Evolutionary conservation across 2,113 vertebrate species (phyloP).

Genomic region (Gadus macrocephalus): DNA sequence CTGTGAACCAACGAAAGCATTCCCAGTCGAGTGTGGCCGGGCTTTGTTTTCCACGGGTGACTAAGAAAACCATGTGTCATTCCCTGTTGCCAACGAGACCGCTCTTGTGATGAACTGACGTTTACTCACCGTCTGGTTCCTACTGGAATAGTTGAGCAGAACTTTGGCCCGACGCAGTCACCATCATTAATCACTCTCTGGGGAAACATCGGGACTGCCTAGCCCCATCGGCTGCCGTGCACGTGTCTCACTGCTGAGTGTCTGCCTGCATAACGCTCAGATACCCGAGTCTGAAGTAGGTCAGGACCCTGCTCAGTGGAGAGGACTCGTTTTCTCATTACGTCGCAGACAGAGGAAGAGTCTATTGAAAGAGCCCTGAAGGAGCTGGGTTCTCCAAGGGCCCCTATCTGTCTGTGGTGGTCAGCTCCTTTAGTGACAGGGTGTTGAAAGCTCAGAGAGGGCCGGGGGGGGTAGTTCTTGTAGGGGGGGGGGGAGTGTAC

Average conservation of each 20-base stretch:
- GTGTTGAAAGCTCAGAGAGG: background rate
- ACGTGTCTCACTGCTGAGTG: background rate
- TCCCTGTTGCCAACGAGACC: conserved; percentile 18
- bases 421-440: conserved; percentile 23
- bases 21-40: conserved; percentile 19
- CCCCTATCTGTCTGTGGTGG: conserved; percentile 2
- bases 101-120: conserved; percentile 4
- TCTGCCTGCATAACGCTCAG: conserved; percentile 30
- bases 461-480: no score
- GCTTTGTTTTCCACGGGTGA: background rate
- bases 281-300: conserved; percentile 30
- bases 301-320: conserved; percentile 23
- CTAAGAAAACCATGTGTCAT: conserved; percentile 21
- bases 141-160: conserved; percentile 30
- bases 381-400: conserved; percentile 15
- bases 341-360: conserved; percentile 5
- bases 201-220: conserved; percentile 8
- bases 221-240: conserved; percentile 16
- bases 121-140: conserved; percentile 12
- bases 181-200: background rate
- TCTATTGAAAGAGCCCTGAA: background rate
- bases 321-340: background rate
- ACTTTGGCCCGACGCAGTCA: background rate
- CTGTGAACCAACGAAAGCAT: conserved; percentile 32
- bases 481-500: no score